A percentile compares a stretch with the other conserved stretches of the same genome.
Conservation (phyloP, 2,797 vertebrate genomes). For the Steatocranus sp. region DNA sequence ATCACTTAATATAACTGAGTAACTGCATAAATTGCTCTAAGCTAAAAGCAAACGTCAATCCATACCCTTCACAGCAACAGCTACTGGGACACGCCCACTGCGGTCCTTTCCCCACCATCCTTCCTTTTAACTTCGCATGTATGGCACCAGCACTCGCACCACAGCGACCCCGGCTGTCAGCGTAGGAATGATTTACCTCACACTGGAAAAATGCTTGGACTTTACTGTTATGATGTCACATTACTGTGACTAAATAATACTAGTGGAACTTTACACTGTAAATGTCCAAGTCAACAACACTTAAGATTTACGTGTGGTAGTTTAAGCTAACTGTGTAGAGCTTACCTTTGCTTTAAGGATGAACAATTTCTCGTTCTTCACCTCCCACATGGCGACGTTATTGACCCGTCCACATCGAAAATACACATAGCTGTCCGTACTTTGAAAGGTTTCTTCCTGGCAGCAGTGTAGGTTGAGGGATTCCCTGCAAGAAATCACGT, state of each 20-base stretch:
- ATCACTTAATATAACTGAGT: background rate
- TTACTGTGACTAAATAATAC: background rate
- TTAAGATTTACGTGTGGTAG: accelerated
- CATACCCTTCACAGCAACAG: accelerated
- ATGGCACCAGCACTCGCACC: background rate
- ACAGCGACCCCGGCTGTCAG: background rate
- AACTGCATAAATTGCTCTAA: background rate
- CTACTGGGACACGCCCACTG: background rate
- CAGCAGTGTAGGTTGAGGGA: accelerated
- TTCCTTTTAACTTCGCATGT: background rate
- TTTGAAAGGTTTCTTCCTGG: background rate
- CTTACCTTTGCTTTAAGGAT: background rate
- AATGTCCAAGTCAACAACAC: background rate
- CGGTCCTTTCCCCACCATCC: background rate
- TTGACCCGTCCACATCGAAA: background rate
- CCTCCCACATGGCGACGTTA: background rate
- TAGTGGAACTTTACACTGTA: background rate
- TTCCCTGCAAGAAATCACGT: background rate
- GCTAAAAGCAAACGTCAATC: accelerated
- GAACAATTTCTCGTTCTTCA: accelerated
- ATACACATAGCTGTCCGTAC: accelerated
- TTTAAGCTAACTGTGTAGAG: background rate
- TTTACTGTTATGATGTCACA: background rate
- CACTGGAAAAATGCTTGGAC: background rate
- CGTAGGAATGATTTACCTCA: background rate